Base-by-base conservation (phyloP, 2,888 invertebrate genomes). In the Apotomis capreana region DNA sequence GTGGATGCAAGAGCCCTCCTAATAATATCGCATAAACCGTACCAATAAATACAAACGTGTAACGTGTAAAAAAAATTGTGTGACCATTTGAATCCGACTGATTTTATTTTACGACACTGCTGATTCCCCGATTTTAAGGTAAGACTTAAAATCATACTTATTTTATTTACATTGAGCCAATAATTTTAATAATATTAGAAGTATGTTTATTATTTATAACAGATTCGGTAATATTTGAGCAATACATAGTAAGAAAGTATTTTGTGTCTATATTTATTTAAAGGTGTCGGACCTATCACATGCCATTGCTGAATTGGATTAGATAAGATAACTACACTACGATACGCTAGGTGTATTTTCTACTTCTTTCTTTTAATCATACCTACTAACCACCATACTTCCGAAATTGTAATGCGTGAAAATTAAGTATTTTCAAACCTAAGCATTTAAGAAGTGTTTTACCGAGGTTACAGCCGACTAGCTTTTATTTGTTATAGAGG, bases 261-360 rank as follows among this genome's bases (percentile, higher is more conserved):
- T 58, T 51, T 49, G 37, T 13, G 36, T 70, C 54, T 62, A 49
- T 71, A 49, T 70, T 70, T 15, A 15, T 60, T 70, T 65, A 15
- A 37, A 49, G 44, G 49, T 5, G 51, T 46, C 46, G 9, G 26
- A 36, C n/a, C 2, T 62, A 68, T 68, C 59, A 52, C 36, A 78
- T 74, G 76, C 76, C 73, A 78, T 82, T 81, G 79, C 78, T 79
- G 80, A 82, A 80, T 80, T 73, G 73, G 78, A 77, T 81, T 77
- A 79, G 83, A 85, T 84, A 80, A 84, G 79, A 68, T 68, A 71
- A 51, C 61, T 55, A 55, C 49, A 26, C 49, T 49, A 59, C 49
- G 68, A 55, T 54, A 62, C 52, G 51, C 44, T 13, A 37, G 49
- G 37, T 57, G 52, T 13, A 5, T 62, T 67, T 67, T 49, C 67